A percentile compares a stretch with the other conserved stretches of the same genome.
Conservation (phyloP, 2,888 invertebrate species). For the Aquatica leii region DNA sequence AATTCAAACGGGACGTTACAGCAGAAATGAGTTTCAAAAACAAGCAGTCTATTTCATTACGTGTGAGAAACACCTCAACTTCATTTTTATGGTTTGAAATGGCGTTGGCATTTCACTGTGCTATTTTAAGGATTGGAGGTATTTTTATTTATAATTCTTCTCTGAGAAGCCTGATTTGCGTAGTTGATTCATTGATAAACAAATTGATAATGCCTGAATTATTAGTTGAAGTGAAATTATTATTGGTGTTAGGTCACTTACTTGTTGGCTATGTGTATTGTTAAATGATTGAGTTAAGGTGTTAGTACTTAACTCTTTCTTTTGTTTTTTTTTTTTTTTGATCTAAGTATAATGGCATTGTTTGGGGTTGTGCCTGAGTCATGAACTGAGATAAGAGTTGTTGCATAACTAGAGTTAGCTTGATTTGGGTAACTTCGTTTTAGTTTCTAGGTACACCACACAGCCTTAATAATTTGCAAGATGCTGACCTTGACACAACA, state of each 20-base stretch:
- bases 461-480: not conserved
- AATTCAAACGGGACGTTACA: too few relatives aligned
- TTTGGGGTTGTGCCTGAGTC: too few relatives aligned
- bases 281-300: not conserved
- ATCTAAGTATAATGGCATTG: too few relatives aligned
- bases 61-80: not conserved
- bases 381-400: too few relatives aligned
- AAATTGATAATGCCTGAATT: constrained; percentile 2
- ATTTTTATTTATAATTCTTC: constrained; percentile 5
- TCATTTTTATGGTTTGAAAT: not conserved
- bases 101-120: too few relatives aligned
- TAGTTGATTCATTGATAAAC: not conserved
- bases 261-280: not conserved
- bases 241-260: not conserved
- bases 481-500: too few relatives aligned
- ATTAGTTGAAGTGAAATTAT: not conserved
- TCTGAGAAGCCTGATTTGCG: constrained; percentile 7
- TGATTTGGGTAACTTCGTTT: too few relatives aligned
- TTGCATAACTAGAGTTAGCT: not conserved
- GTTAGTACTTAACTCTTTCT: too few relatives aligned
- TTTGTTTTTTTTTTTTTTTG: too few relatives aligned
- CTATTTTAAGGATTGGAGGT: too few relatives aligned
- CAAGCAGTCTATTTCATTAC: too few relatives aligned
- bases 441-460: not conserved
- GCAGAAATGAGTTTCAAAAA: not conserved